Evolutionary conservation across 2,888 invertebrate genomes (phyloP).

Genomic region (Ectemnius cavifrons): DNA sequence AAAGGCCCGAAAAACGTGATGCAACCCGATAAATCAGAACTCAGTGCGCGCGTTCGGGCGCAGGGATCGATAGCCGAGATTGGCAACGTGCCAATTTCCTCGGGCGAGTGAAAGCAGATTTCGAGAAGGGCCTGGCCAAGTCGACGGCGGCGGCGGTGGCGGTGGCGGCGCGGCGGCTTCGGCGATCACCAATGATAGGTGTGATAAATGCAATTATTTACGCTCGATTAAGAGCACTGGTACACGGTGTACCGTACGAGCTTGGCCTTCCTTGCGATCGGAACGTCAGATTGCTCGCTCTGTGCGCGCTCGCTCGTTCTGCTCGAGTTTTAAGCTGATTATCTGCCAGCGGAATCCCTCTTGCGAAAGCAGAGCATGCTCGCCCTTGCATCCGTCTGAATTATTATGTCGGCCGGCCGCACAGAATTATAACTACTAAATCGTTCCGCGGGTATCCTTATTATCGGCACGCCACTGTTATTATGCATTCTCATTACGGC

Average conservation of each 20-base stretch:
- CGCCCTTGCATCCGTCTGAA: neutral
- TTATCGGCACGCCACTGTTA: too few relatives aligned
- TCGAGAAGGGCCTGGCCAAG: constrained; percentile 58
- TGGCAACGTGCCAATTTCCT: constrained; percentile 68
- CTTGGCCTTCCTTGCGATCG: constrained; percentile 57
- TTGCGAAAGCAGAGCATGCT: constrained; percentile 62
- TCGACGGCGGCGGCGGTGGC: neutral
- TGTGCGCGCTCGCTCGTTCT: constrained; percentile 55
- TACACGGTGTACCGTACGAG: constrained; percentile 26
- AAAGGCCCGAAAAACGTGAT: constrained; percentile 45
- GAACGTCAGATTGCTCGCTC: constrained; percentile 62
- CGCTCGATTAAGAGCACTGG: constrained; percentile 76
- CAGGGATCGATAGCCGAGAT: constrained; percentile 63
- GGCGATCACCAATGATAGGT: constrained; percentile 72
- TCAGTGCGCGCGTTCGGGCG: constrained; percentile 37
- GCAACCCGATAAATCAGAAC: constrained; percentile 61
- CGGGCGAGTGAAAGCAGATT: constrained; percentile 67
- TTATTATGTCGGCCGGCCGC: neutral
- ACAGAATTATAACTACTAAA: neutral
- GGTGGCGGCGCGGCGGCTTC: constrained; percentile 26
- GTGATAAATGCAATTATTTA: constrained; percentile 78
- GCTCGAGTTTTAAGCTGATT: constrained; percentile 75
- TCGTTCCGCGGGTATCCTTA: too few relatives aligned
- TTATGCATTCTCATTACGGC: too few relatives aligned
- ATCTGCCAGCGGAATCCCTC: constrained; percentile 62